phyloP scores from a whole-genome alignment of 2,797 vertebrate genomes.

The Anableps anableps region DNA sequence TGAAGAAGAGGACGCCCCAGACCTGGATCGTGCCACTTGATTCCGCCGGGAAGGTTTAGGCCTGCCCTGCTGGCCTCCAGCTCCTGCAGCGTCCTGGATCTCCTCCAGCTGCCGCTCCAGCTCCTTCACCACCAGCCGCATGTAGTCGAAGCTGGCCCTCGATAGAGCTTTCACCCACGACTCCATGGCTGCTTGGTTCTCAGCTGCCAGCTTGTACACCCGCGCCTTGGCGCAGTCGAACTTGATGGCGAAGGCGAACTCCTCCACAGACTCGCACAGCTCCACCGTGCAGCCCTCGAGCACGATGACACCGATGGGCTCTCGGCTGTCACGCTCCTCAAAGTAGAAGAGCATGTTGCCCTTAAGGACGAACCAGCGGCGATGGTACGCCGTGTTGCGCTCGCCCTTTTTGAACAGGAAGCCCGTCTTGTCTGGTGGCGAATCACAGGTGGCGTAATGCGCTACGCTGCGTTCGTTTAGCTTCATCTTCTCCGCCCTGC shows the following conservation, averaged over 20 bases:
- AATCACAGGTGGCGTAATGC: slow-evolving; percentile 93
- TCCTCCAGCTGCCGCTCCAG: slow-evolving; percentile 94
- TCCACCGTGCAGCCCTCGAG: slow-evolving; percentile 97
- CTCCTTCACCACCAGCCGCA: slow-evolving; percentile 94
- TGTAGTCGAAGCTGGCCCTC: slow-evolving; percentile 94
- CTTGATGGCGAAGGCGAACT: slow-evolving; percentile 91
- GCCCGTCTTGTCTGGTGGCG: slow-evolving; percentile 91
- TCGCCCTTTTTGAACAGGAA: slow-evolving; percentile 94
- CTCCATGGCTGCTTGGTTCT: slow-evolving; percentile 92
- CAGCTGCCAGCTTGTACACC: slow-evolving; percentile 91
- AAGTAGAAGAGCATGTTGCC: slow-evolving; percentile 99
- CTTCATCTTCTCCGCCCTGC: slow-evolving; percentile 84
- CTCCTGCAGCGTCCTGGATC: slow-evolving; percentile 72
- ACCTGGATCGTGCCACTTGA: slow-evolving; percentile 50
- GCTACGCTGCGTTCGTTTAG: slow-evolving; percentile 95
- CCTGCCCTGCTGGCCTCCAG: slow-evolving; percentile 22
- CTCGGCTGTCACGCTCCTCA: slow-evolving; percentile 89
- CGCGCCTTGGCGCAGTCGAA: slow-evolving; percentile 87
- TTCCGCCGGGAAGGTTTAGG: slow-evolving; percentile 52
- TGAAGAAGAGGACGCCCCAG: slow-evolving; percentile 61
- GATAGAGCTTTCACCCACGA: slow-evolving; percentile 96
- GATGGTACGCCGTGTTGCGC: slow-evolving; percentile 91
- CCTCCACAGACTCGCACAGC: slow-evolving; percentile 89
- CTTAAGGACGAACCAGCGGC: slow-evolving; percentile 96
- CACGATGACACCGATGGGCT: slow-evolving; percentile 93